Evolutionary conservation across 2,888 invertebrate species (phyloP), one percentile per base, ranked within the genome.

Genomic region (Corbicula japonica): DNA sequence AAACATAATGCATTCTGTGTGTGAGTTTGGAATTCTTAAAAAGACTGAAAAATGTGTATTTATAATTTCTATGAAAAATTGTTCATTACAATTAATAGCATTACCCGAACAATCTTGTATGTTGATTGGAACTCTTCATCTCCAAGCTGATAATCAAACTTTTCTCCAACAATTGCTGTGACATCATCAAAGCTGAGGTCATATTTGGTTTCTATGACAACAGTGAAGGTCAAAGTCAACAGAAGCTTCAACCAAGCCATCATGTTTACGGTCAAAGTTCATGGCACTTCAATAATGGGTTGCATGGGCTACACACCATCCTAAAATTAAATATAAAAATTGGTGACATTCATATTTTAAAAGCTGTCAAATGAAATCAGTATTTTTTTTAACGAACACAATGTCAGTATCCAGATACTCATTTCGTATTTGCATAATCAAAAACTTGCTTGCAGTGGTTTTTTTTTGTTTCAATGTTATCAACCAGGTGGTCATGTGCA

Each of bases 81-180:
- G n/a, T n/a, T n/a, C n/a, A n/a, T n/a, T n/a, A n/a, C n/a, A n/a
- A n/a, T n/a, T n/a, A n/a, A n/a, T n/a, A n/a, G n/a, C n/a, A 12
- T 58, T 50, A 65, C 63, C 71, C 66, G 79, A 48, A 79, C 68
- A 46, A 79, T 62, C 44, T 73, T 76, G 52, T 81, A 81, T 0
- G 34, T 28, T n/a, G 63, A 23, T 12, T 56, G 46, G 54, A 83
- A 83, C 26, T 70, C 58, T 18, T 76, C 60, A 68, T 76, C 70
- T 12, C 83, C 83, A 46, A 83, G 61, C 10, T 62, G 46, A 41
- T 83, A 79, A 21, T 70, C 66, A 52, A 83, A 74, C 34, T 62
- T 70, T 30, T 79, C 54, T 2, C 79, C 79, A 30, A 76, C 76
- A n/a, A 75, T 8, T 12, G 68, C 69, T 28, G 61, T 76, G 12